phyloP scores from a whole-genome alignment of 2,888 invertebrate species.

The Graphium colonna region DNA sequence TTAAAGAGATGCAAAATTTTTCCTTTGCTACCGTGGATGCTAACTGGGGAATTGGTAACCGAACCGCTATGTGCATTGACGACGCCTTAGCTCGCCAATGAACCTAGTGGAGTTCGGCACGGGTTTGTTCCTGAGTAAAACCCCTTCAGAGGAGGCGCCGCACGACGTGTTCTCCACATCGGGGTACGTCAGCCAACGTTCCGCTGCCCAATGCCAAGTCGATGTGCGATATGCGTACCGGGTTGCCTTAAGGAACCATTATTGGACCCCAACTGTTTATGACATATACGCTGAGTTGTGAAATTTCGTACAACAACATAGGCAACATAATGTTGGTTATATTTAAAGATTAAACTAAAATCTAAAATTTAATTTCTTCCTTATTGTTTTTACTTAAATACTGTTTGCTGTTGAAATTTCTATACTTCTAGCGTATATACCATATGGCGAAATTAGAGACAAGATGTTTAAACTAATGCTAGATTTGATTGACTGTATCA shows the following conservation, averaged over 20 bases:
- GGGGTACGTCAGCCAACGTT: constrained; percentile 79
- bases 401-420: no score
- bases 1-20: constrained; percentile 61
- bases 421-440: constrained; percentile 7
- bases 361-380: no score
- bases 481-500: constrained; percentile 1
- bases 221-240: constrained; percentile 62
- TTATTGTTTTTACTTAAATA: no score
- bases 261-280: constrained; percentile 32
- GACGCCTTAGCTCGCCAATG: constrained; percentile 88
- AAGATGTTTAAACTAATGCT: constrained; percentile 2
- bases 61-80: constrained; percentile 54
- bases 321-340: no score
- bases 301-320: not conserved
- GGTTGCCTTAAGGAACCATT: constrained; percentile 48
- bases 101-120: constrained; percentile 98
- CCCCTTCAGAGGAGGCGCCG: constrained; percentile 93
- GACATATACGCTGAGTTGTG: constrained; percentile 22
- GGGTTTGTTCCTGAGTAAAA: constrained; percentile 95
- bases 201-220: constrained; percentile 41
- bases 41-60: constrained; percentile 47
- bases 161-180: constrained; percentile 81
- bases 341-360: no score
- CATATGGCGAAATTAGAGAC: constrained; percentile 5
- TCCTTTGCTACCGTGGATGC: constrained; percentile 75